Base-by-base conservation (phyloP, 2,797 vertebrate genomes). In the Mallotus villosus region DNA sequence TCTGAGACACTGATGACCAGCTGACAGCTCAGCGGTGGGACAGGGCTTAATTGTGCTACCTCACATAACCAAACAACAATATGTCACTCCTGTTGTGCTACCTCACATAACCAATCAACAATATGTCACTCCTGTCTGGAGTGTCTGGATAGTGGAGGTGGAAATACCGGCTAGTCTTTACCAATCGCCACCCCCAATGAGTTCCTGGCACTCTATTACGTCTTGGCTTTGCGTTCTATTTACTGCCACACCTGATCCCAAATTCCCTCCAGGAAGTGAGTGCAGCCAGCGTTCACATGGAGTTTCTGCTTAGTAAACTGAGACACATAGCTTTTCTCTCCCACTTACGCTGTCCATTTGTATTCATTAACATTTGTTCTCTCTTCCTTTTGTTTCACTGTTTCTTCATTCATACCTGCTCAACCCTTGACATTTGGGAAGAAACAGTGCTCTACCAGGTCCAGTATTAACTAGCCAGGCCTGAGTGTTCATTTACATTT, bases 221-320 rank as follows among this genome's bases (percentile, higher is more conserved):
- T 63, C 4, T 24, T 65, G 58, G 67, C 9, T 8, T 22, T 61
- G 78, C 76, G 32, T 62, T 72, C 74, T 2, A 17, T 4, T 34
- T 19, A 9, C 9, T n/a, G 19, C 16, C 16, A 46, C 5, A 14
- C 11, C 24, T 21, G 1, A 4, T n/a, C 62, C 9, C 2, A 14
- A 17, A 46, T 57, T 0, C 11, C 74, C 53, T 17, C 34, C 41
- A 67, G 74, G 78, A 53, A 9, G 62, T 27, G n/a, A 8, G 29
- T 22, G 46, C 27, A 60, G 58, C n/a, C 53, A 1, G 1, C 27
- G 16, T 63, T 34, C 19, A 32, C 16, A 55, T 17, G 16, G 16
- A 55, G 51, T 55, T 55, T 55, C 17, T 8, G 19, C 19, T 5
- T n/a, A 55, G 51, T 21, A 19, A 24, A 70, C 9, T 19, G 2